Evolutionary conservation across 2,888 invertebrate species (phyloP), one percentile per base, ranked within the genome.

Genomic region (Lutraria lutraria): DNA sequence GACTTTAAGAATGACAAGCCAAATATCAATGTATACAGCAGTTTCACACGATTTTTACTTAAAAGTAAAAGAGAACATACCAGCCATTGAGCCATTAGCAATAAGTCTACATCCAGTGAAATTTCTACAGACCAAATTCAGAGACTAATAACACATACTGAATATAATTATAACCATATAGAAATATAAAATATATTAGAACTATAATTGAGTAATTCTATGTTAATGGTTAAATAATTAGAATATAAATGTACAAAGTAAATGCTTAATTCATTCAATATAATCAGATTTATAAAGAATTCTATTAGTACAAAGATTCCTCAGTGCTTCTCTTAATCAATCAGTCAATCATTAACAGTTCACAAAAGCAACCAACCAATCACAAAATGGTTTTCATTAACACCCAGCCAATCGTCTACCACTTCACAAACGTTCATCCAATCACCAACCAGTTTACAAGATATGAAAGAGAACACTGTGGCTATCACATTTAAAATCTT

Each of bases 301-400:
- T 68, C 63, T 68, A 68, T 68, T 25, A 25, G 63, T 68, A 68
- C 63, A 68, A 68, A 68, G 63, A 68, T 68, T 68, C 63, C 25
- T 68, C 25, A 68, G n/a, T 68, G 63, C 63, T 68, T 25, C 25
- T 25, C n/a, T 25, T 68, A 68, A n/a, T 25, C 63, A 68, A n/a
- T 68, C 63, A 25, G 63, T 25, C 63, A 68, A 68, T 68, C 63
- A 68, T n/a, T n/a, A 68, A 68, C 63, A 68, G 63, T 68, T 68
- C 25, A 6, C 63, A 68, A 25, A 68, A 16, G 25, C 63, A 68
- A 6, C n/a, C 63, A 25, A 10, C 63, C 63, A 25, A 68, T 68
- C 63, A 25, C 10, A 0, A 8, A 43, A 43, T 43, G 43, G 43
- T 43, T 43, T 43, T 43, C 43, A 43, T 43, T 4, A 43, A 43